A percentile compares a stretch with the other conserved stretches of the same genome.
Evolutionary conservation across 2,113 vertebrate genomes (phyloP).

Genomic region (Cervus canadensis): DNA sequence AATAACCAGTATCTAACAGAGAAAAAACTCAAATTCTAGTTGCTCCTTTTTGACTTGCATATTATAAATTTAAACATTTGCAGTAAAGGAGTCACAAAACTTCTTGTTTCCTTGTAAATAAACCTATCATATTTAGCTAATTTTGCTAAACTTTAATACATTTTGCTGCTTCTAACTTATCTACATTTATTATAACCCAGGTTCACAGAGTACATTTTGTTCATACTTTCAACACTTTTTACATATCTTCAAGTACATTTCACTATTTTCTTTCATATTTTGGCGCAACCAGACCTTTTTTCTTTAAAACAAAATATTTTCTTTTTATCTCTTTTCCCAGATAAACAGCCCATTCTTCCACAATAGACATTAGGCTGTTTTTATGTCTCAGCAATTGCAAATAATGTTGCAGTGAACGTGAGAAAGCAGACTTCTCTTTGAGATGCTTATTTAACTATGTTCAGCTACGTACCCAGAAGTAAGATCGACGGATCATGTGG

Average conservation of each 20-base stretch:
- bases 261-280: neutral
- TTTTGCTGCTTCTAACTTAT: neutral
- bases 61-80: neutral
- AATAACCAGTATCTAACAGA: neutral
- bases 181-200: neutral
- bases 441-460: neutral
- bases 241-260: neutral
- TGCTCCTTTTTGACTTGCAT: neutral
- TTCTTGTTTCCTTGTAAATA: neutral
- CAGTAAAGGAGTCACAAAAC: neutral
- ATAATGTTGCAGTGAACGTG: neutral
- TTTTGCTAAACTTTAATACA: neutral
- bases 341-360: neutral
- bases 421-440: neutral
- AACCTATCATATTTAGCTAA: neutral
- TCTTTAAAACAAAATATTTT: neutral
- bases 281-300: neutral
- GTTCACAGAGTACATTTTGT: neutral
- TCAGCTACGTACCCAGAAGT: neutral
- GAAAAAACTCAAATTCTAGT: neutral
- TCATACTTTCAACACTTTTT: neutral
- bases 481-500: neutral
- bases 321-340: neutral
- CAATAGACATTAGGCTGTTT: neutral
- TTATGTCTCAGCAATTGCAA: neutral